These are phyloP conservation scores for Drosophila neocordata DNA, from an alignment of 1,140 invertebrate genomes.

Conservation along the genomic window DNA sequence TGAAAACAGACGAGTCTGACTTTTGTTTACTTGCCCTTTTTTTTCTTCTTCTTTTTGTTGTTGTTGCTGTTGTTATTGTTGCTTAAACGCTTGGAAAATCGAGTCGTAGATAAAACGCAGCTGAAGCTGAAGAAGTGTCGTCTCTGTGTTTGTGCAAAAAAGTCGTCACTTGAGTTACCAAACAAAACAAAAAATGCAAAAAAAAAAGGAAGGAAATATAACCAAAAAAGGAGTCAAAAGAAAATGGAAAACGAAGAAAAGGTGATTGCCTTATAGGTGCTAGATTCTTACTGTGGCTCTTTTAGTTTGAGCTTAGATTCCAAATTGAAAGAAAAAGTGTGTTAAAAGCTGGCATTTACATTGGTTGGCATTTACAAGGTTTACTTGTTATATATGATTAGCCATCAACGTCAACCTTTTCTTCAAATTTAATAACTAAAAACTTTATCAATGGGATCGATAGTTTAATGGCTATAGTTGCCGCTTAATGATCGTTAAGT, in stretches of 20 bases:
- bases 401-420: neutral
- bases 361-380: neutral
- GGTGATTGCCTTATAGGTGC: slow-evolving; percentile 15
- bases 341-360: neutral
- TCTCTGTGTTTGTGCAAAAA: slow-evolving; percentile 48
- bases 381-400: neutral
- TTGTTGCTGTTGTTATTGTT: slow-evolving; percentile 57
- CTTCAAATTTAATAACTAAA: neutral
- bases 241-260: neutral
- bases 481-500: no score
- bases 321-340: slow-evolving; percentile 17
- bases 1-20: slow-evolving; percentile 10
- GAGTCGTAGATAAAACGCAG: slow-evolving; percentile 66
- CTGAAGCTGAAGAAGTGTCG: slow-evolving; percentile 65
- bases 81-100: slow-evolving; percentile 73
- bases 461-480: no score
- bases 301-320: neutral
- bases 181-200: neutral
- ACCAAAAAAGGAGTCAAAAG: slow-evolving; percentile 21
- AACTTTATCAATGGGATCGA: no score
- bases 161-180: slow-evolving; percentile 36
- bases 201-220: slow-evolving; percentile 12
- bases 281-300: neutral
- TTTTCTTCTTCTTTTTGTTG: neutral
- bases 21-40: slow-evolving; percentile 58